Percentiles rank a stretch among this genome's conserved stretches.
phyloP scores from a whole-genome alignment of 2,888 invertebrate genomes.

The Archips xylosteana region DNA sequence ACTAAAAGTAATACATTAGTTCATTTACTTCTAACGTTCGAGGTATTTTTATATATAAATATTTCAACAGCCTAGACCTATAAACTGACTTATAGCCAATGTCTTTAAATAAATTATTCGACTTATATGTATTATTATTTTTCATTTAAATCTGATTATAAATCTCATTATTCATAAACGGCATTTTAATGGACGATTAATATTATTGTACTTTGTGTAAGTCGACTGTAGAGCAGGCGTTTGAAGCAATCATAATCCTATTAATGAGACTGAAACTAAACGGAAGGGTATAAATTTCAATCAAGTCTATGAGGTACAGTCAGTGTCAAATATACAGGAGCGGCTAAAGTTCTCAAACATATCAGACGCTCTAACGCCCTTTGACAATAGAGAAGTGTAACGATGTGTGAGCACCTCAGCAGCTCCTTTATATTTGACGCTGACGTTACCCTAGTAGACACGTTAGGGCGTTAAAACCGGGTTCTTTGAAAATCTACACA shows the following conservation, averaged over 20 bases:
- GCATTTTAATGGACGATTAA: constrained; percentile 29
- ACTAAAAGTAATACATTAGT: constrained; percentile 15
- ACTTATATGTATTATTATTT: background rate
- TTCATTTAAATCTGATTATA: background rate
- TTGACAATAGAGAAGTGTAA: too few species aligned
- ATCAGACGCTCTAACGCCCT: too few species aligned
- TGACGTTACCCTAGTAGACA: too few species aligned
- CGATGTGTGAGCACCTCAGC: too few species aligned
- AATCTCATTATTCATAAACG: constrained; percentile 6
- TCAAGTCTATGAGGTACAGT: background rate
- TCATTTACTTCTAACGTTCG: constrained; percentile 14
- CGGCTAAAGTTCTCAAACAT: too few species aligned
- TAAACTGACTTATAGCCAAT: constrained; percentile 29
- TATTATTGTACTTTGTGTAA: constrained; percentile 29
- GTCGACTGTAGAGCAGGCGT: background rate
- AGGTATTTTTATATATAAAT: constrained; percentile 12
- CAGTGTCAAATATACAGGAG: too few species aligned
- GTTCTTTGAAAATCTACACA: too few species aligned
- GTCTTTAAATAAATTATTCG: constrained; percentile 18
- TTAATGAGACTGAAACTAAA: too few species aligned
- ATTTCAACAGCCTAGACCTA: constrained; percentile 16
- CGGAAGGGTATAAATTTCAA: background rate
- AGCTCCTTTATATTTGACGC: too few species aligned
- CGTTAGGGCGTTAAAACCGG: too few species aligned
- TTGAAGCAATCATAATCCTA: background rate